Conservation (phyloP, 2,888 invertebrate genomes). For the Endotricha flammealis region DNA sequence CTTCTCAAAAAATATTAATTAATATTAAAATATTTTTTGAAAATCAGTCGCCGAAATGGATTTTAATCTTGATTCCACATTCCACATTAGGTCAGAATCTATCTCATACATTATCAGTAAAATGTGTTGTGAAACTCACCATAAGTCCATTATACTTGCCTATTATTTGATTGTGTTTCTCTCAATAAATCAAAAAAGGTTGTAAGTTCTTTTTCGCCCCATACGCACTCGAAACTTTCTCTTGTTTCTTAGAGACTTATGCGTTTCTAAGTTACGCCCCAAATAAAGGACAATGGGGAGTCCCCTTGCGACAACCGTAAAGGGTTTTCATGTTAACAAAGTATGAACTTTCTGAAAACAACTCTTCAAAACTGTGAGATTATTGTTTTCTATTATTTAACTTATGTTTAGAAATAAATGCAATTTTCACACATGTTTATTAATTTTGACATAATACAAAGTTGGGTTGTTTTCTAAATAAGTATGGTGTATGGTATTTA, state of each 20-base stretch:
- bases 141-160: too few relatives aligned
- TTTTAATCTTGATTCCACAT: too few relatives aligned
- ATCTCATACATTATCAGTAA: too few relatives aligned
- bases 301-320: slow-evolving; percentile 29
- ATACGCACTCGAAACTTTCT: slow-evolving; percentile 2
- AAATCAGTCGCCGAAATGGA: too few relatives aligned
- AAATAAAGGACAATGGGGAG: slow-evolving; percentile 32
- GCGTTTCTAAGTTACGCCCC: slow-evolving; percentile 48
- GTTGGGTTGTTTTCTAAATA: too few relatives aligned
- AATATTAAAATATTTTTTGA: too few relatives aligned
- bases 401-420: slow-evolving; percentile 10
- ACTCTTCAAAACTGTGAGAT: slow-evolving; percentile 19
- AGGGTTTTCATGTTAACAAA: slow-evolving; percentile 49
- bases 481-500: too few relatives aligned
- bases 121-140: too few relatives aligned
- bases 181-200: background rate
- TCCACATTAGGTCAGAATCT: too few relatives aligned
- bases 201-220: background rate
- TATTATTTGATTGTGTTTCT: background rate
- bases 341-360: slow-evolving; percentile 20
- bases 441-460: too few relatives aligned
- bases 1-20: too few relatives aligned
- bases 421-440: background rate
- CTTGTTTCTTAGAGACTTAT: slow-evolving; percentile 27
- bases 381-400: slow-evolving; percentile 20